Base-by-base conservation (phyloP, 2,888 invertebrate genomes). In the Phortica magna region DNA sequence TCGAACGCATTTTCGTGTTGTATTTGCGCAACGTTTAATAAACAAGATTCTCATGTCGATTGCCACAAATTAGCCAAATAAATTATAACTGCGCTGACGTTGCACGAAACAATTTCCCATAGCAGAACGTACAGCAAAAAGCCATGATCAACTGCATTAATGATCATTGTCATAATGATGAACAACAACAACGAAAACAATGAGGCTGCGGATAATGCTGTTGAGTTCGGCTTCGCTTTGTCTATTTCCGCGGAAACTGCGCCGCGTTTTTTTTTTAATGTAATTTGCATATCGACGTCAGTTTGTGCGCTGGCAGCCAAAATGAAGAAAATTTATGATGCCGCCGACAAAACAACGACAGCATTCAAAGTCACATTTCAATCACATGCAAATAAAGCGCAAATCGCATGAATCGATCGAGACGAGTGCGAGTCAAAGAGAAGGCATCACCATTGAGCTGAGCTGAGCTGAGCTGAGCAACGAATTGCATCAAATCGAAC, bases 31-130 rank as follows among this genome's bases (percentile, higher is more conserved):
- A 84, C 90, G 90, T 89, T 90, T 90, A 90, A 89, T 90, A 90
- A 90, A 90, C 90, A 90, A 90, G 90, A 90, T 90, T 83, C 88
- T 87, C 90, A 89, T 88, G 89, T 90, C 90, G 90, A 89, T 90
- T 90, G 88, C 87, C 88, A 83, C 90, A 90, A 90, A 90, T 90
- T 90, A 90, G 89, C 88, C 87, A 89, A 88, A 90, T 90, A 90
- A 90, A 90, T 90, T 90, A 90, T 89, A 86, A 83, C 42, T 57
- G 48, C 48, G 70, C 55, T 74, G 42, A 61, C 59, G 59, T 31
- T 31, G 64, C 9, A 31, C 39, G 64, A 64, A 64, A 64, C 64
- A 64, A 39, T 64, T 64, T 64, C 64, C 64, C 64, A 64, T 22
- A 22, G 14, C 48, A 2, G 14, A 48, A 14, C 48, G 14, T 3